Conservation (phyloP, 2,888 invertebrate genomes). For the Cenopis cana region DNA sequence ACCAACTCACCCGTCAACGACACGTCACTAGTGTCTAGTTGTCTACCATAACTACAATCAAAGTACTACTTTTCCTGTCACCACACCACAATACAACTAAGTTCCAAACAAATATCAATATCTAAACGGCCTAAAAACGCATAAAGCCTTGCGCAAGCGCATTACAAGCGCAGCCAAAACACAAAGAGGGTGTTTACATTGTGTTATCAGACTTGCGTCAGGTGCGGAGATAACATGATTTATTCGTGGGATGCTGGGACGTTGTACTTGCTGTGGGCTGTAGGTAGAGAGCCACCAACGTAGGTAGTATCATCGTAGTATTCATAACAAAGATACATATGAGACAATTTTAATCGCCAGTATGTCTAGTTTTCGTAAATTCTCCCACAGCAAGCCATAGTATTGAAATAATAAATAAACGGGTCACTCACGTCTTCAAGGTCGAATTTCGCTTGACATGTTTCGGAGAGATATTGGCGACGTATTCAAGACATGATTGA, state of each 20-base stretch:
- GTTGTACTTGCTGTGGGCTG: neutral
- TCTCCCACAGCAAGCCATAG: conserved; percentile 3
- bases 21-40: too few relatives aligned
- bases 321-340: too few relatives aligned
- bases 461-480: too few relatives aligned
- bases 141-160: conserved; percentile 37
- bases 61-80: neutral
- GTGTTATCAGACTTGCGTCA: conserved; percentile 36
- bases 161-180: conserved; percentile 5
- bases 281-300: too few relatives aligned
- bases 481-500: too few relatives aligned
- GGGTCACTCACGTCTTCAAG: too few relatives aligned
- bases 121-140: conserved; percentile 38
- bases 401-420: too few relatives aligned
- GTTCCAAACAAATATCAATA: conserved; percentile 27
- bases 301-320: too few relatives aligned
- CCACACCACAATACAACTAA: conserved; percentile 17
- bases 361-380: neutral
- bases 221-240: conserved; percentile 37
- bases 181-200: conserved; percentile 39
- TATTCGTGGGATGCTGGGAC: conserved; percentile 28
- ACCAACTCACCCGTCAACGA: too few relatives aligned
- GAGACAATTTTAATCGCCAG: too few relatives aligned
- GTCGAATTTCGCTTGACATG: too few relatives aligned
- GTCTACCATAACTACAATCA: too few relatives aligned